Evolutionary conservation across 1,140 invertebrate species (phyloP).

Genomic region (Cephus cinctus): DNA sequence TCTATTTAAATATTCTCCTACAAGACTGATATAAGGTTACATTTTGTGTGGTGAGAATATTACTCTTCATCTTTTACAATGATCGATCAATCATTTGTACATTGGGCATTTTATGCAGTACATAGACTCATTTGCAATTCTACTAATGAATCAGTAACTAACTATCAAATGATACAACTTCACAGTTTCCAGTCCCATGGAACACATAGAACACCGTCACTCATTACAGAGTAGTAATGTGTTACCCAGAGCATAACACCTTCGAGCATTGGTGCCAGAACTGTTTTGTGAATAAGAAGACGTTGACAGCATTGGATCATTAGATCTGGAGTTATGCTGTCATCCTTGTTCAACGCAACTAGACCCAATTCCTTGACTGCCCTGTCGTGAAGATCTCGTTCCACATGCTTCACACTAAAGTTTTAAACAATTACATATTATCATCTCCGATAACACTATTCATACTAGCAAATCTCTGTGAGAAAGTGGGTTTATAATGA

Average conservation of each 20-base stretch:
- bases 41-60: too few relatives aligned
- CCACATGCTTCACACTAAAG: slow-evolving; percentile 78
- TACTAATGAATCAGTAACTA: neutral
- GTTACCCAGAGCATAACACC: slow-evolving; percentile 76
- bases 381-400: slow-evolving; percentile 67
- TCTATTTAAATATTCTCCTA: too few relatives aligned
- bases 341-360: slow-evolving; percentile 77
- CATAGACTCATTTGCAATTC: too few relatives aligned
- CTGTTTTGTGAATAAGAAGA: slow-evolving; percentile 61
- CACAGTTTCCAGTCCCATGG: slow-evolving; percentile 85
- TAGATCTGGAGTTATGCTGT: slow-evolving; percentile 82
- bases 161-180: neutral
- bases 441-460: too few relatives aligned
- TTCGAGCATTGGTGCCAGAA: slow-evolving; percentile 42
- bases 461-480: neutral
- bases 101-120: too few relatives aligned
- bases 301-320: slow-evolving; percentile 84
- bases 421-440: too few relatives aligned
- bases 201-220: slow-evolving; percentile 87
- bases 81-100: too few relatives aligned
- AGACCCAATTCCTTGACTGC: slow-evolving; percentile 69
- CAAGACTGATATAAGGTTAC: too few relatives aligned
- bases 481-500: neutral
- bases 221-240: slow-evolving; percentile 88
- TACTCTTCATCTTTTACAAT: too few relatives aligned